Percentiles rank a stretch among this genome's conserved stretches.
Evolutionary conservation across 1,140 invertebrate genomes (phyloP).

Genomic region (Danaus plexippus): DNA sequence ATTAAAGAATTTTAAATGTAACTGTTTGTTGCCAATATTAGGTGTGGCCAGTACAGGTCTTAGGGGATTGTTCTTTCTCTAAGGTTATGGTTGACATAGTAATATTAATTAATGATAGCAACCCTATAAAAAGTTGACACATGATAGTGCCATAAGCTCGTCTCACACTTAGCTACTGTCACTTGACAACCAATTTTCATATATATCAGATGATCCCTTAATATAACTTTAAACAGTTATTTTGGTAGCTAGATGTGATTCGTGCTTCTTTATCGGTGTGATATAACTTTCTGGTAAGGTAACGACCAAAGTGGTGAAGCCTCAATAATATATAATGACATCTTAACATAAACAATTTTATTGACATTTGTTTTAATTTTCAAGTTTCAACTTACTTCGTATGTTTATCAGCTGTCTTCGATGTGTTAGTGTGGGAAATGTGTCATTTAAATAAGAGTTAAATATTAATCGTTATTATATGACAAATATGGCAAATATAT

Average conservation of each 20-base stretch:
- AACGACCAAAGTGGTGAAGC: conserved; percentile 27
- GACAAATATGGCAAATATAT: conserved; percentile 65
- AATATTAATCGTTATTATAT: conserved; percentile 65
- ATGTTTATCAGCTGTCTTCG: conserved; percentile 29
- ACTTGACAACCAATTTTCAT: too few species aligned
- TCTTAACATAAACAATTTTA: conserved; percentile 29
- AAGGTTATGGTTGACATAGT: conserved; percentile 26
- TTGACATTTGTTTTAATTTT: conserved; percentile 20
- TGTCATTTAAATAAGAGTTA: conserved; percentile 65
- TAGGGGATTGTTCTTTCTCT: too few species aligned
- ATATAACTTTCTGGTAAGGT: conserved; percentile 28
- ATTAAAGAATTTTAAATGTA: conserved; percentile 13
- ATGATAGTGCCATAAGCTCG: conserved; percentile 54
- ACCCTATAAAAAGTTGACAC: conserved; percentile 42
- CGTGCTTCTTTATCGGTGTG: too few species aligned
- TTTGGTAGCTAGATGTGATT: too few species aligned
- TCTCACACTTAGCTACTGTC: conserved; percentile 3
- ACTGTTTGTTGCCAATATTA: conserved; percentile 44
- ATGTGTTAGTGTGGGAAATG: conserved; percentile 55
- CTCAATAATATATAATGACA: conserved; percentile 28
- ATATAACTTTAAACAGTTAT: too few species aligned
- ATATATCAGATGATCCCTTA: too few species aligned
- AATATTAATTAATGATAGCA: conserved; percentile 31
- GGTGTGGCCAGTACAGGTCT: conserved; percentile 49
- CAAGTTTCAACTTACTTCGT: conserved; percentile 10